Base-by-base conservation (phyloP, 2,797 vertebrate species). In the Catamblyrhynchus diadema region DNA sequence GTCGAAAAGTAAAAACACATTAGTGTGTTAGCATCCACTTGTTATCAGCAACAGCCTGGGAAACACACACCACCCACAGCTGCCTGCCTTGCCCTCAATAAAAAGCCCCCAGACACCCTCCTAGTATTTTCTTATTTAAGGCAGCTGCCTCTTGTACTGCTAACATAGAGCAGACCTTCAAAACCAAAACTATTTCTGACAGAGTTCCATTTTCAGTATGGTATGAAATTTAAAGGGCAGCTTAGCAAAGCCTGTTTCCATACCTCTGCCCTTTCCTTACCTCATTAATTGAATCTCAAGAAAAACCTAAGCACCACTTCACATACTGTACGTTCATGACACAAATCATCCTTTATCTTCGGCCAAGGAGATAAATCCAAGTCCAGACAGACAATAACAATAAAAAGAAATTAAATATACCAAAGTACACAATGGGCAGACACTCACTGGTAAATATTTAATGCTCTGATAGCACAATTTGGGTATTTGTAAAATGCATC, bases 371-470 rank as follows among this genome's bases (percentile, higher is more conserved):
- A 87, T 94, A 79, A 86, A 92, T 88, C 90, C 77, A 47, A 90
- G 59, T 90, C 66, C 86, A 97, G 91, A 90, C 61, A 94, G 67
- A 94, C 86, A 96, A 94, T 87, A 93, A 84, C 70, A 91, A 82
- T 86, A 83, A 90, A 83, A 96, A 93, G 65, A 94, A 94, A 95
- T 87, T 93, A 95, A 96, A 83, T 90, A 95, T 79, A 90, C 51
- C 20, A 6, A 94, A 93, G 66, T 93, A 89, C 48, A 96, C 87
- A 85, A 66, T 73, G 83, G 88, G 54, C 35, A 96, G 87, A 93
- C 39, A 18, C 35, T 93, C n/a, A 7, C 30, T 78, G 81, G 89
- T 96, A 95, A 97, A 97, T 96, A 95, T 94, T 96, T 94, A 94
- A 96, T 93, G 72, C 54, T 83, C 72, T 45, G 32, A 93, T 81